Evolutionary conservation across 2,888 invertebrate genomes (phyloP).

Genomic region (Pristionchus exspectatus): DNA sequence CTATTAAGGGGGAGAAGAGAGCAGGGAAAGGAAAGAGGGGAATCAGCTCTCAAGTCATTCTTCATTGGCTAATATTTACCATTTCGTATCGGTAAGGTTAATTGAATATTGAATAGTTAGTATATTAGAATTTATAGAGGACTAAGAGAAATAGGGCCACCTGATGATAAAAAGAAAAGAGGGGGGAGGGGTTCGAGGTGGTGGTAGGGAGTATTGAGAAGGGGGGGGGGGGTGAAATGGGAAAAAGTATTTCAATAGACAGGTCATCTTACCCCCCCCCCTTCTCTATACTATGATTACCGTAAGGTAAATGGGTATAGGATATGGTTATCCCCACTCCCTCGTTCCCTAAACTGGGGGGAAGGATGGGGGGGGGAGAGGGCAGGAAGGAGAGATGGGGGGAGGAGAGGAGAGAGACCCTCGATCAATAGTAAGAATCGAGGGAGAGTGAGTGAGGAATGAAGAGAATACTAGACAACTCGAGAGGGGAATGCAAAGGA

Average conservation of each 20-base stretch:
- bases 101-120: neutral
- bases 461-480: constrained; percentile 5
- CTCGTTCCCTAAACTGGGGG: neutral
- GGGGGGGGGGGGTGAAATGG: neutral
- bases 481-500: constrained; percentile 9
- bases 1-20: neutral
- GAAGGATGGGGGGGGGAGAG: neutral
- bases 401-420: neutral
- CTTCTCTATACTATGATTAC: neutral
- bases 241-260: neutral
- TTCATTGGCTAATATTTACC: neutral
- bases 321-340: neutral
- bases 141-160: neutral
- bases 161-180: neutral
- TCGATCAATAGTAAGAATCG: constrained; percentile 38
- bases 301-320: neutral
- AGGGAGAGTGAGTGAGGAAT: constrained; percentile 18
- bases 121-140: neutral
- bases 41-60: neutral
- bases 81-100: neutral
- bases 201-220: neutral
- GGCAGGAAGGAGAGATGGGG: constrained; percentile 15
- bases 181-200: neutral
- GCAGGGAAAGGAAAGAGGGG: neutral
- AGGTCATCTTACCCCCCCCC: neutral